Conservation (phyloP, 2,113 vertebrate genomes). For the Caranx melampygus region DNA sequence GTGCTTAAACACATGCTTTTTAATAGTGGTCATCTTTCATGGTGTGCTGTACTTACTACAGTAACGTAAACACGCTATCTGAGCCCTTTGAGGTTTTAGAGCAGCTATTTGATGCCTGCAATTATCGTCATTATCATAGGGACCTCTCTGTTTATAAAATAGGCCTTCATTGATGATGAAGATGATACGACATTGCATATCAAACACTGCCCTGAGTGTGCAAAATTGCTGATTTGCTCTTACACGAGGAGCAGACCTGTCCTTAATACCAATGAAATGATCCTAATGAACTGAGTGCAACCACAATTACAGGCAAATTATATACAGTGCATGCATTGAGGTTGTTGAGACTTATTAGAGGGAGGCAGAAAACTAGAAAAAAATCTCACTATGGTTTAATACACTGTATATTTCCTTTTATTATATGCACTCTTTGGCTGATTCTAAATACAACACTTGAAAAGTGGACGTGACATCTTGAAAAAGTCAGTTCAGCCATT, state of each 20-base stretch:
- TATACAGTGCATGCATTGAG: background rate
- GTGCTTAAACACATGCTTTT: background rate
- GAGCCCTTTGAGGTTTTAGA: constrained; percentile 2
- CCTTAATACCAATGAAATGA: background rate
- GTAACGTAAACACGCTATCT: background rate
- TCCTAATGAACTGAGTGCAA: background rate
- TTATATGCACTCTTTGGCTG: background rate
- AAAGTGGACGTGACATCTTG: background rate
- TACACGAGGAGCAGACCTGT: background rate
- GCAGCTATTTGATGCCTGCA: background rate
- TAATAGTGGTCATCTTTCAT: background rate
- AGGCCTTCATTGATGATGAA: background rate
- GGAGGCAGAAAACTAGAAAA: background rate
- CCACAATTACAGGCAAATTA: background rate
- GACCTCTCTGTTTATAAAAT: background rate
- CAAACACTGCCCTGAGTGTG: background rate
- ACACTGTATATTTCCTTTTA: background rate
- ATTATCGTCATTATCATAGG: constrained; percentile 5
- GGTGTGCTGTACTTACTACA: background rate
- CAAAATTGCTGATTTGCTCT: background rate
- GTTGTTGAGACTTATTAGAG: background rate
- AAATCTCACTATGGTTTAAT: background rate
- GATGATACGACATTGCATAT: background rate
- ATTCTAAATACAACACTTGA: background rate
- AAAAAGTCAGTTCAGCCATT: background rate